Evolutionary conservation across 1,140 invertebrate genomes (phyloP), one percentile per base, ranked within the genome.

Genomic region (Aplysia californica): DNA sequence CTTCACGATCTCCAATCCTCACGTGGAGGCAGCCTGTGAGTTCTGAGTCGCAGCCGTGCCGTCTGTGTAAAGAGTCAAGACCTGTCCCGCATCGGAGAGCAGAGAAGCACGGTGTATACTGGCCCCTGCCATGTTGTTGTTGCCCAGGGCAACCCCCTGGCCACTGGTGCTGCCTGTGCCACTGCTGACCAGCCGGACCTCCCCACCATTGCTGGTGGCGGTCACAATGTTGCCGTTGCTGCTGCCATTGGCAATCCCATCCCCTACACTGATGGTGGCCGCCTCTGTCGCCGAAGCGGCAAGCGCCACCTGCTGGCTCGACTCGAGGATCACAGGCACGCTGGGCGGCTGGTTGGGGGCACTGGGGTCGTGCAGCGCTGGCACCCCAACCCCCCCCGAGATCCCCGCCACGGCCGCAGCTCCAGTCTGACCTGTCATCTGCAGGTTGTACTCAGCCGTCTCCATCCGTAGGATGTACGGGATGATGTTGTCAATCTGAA

Each of bases 401-500:
- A 75, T 65, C 23, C 68, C 36, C 20, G 78, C 31, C 10, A 70
- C 73, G 38, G 73, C 58, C 3, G 78, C 67, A 41, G 74, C 59
- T 0, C 69, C 58, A 31, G 69, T 72, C 72, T 86, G 85, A 36
- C 85, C 84, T 3, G 83, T 83, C 82, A 88, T 86, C 75, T 89
- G 87, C 10, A 84, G 82, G 75, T 87, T 87, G 72, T 89, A 90
- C 65, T 89, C 88, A 0, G 87, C 85, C 1, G 87, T 88, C 71
- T 93, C 93, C 94, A 96, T 96, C 80, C 94, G 93, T 74, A 98
- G 92, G 84, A 98, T 94, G 86, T 96, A 97, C 73, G 96, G 96
- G 88, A 98, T 95, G 79, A 97, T 94, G 87, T 94, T 96, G 87
- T 97, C 95, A 75, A 98, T 96, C 90, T 95, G 95, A 75, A 97